A percentile compares a stretch with the other conserved stretches of the same genome.
Evolutionary conservation across 2,797 vertebrate genomes (phyloP).

Genomic region (Sebastes minor): DNA sequence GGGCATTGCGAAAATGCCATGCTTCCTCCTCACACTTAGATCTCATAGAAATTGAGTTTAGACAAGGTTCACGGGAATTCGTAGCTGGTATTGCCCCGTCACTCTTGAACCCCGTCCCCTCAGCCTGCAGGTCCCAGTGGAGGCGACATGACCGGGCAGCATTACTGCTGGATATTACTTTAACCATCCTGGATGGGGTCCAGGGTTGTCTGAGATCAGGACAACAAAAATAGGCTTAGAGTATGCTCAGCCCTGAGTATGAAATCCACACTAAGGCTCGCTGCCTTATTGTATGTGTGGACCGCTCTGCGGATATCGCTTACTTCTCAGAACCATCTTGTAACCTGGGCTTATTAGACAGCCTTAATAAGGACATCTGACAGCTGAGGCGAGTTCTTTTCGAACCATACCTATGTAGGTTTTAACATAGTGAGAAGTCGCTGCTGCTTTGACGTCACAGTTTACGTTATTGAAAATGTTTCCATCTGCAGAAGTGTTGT

Average conservation of each 20-base stretch:
- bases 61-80: not conserved
- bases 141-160: constrained; percentile 45
- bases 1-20: not conserved
- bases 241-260: constrained; percentile 73
- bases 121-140: constrained; percentile 36
- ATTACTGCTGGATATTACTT: constrained; percentile 68
- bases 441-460: constrained; percentile 29
- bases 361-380: constrained; percentile 77
- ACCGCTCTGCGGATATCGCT: constrained; percentile 63
- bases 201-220: constrained; percentile 76
- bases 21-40: not conserved
- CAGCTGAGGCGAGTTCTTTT: constrained; percentile 71
- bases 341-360: constrained; percentile 80
- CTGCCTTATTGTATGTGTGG: constrained; percentile 72
- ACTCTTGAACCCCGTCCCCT: constrained; percentile 5
- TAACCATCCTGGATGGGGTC: constrained; percentile 70
- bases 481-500: constrained; percentile 22
- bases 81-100: not conserved
- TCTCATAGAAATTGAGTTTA: not conserved
- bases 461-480: constrained; percentile 47
- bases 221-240: constrained; percentile 82
- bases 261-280: constrained; percentile 75
- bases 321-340: constrained; percentile 80
- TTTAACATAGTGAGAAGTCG: constrained; percentile 58
- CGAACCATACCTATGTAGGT: constrained; percentile 48